Base-by-base conservation (phyloP, 2,888 invertebrate species). In the Gastrophysa polygoni region DNA sequence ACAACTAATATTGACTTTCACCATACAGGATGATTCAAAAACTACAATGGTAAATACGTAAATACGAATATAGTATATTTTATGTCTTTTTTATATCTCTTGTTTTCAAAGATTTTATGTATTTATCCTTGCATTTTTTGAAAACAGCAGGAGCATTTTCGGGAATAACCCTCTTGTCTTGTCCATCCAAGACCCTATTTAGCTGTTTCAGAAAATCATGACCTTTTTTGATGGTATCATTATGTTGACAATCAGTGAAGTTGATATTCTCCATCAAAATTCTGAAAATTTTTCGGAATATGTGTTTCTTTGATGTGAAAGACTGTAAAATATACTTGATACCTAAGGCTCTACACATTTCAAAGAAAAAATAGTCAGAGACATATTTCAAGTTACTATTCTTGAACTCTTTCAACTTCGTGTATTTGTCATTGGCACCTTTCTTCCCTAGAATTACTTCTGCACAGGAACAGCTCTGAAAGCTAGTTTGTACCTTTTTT, bases 381-480 rank as follows among this genome's bases (percentile, higher is more conserved):
- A 38, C 38, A 38, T 38, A 14, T 38, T 2, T 38, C n/a, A 38
- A 6, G 2, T 38, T 7, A 38, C 38, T 14, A 38, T 38, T 14
- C 11, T 38, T 38, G 6, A 14, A 38, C 14, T 38, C 14, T 38
- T 38, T 38, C 1, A 38, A 6, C 2, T 14, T 14, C 2, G 38
- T 38, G 14, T 14, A 38, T 38, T 14, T 1, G 11, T 38, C 38
- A 38, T 2, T 32, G 32, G 32, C 32, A 10, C 11, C 10, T 49
- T 49, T 21, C n/a, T 49, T 49, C 7, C 20, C 49, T 7, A 49
- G 20, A 20, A 49, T 49, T n/a, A n/a, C n/a, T n/a, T n/a, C n/a
- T n/a, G n/a, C n/a, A n/a, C n/a, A n/a, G n/a, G n/a, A n/a, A n/a
- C n/a, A n/a, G n/a, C n/a, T n/a, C n/a, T n/a, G n/a, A n/a, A n/a